These are phyloP conservation scores for Scolopax bukidnonensis DNA, from an alignment of 2,797 vertebrate species.

Conservation along the genomic window DNA sequence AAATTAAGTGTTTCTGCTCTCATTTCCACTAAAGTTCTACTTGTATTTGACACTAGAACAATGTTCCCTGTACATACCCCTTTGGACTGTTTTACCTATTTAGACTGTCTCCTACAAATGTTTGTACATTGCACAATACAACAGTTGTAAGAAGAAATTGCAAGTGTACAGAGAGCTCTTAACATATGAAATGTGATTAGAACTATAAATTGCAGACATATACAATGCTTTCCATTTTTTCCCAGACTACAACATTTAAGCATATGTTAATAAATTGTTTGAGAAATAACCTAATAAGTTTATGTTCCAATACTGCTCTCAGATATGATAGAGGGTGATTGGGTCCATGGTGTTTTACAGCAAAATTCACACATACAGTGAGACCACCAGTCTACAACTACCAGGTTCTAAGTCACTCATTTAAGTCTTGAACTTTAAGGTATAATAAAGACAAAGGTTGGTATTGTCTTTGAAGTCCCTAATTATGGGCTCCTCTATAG, in stretches of 20 bases:
- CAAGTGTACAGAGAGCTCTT: neutral
- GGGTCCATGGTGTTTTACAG: neutral
- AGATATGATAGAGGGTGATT: neutral
- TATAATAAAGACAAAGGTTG: neutral
- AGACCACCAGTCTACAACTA: neutral
- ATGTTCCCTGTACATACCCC: neutral
- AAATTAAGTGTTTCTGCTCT: neutral
- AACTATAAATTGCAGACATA: neutral
- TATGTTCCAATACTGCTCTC: neutral
- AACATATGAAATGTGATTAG: neutral
- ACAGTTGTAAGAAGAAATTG: accelerated
- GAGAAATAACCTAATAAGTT: neutral
- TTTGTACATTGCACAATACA: neutral
- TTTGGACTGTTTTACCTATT: neutral
- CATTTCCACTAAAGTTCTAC: neutral
- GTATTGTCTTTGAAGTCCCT: neutral
- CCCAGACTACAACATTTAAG: neutral
- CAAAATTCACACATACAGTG: neutral
- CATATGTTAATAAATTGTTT: neutral
- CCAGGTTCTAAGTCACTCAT: neutral
- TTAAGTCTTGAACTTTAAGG: neutral
- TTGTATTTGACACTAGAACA: neutral
- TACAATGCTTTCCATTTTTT: neutral
- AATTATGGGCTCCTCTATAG: neutral
- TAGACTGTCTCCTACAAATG: neutral